These are phyloP conservation scores for Pocillopora meandrina DNA, from an alignment of 92 coral and sea anemone genomes.

Conservation along the genomic window DNA sequence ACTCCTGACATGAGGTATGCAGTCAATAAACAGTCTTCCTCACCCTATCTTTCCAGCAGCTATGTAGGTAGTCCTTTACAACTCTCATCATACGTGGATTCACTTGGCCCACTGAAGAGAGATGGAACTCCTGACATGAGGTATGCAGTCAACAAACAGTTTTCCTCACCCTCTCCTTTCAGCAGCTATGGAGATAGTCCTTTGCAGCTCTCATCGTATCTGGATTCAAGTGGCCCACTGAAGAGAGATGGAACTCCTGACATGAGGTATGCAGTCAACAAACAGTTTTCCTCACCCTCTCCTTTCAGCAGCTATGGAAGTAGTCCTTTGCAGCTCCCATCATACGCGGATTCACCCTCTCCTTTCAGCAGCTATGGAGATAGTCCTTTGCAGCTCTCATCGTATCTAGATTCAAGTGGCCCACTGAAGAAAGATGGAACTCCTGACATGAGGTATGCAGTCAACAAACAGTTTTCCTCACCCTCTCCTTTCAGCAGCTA, in stretches of 20 bases:
- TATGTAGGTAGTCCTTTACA: not conserved
- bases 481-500: too few species aligned
- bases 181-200: not conserved
- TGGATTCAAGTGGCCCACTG: not conserved
- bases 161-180: not conserved
- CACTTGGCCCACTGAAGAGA: slow-evolving; percentile 39
- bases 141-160: slow-evolving; percentile 30
- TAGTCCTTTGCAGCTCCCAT: not conserved
- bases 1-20: slow-evolving; percentile 34
- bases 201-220: slow-evolving; percentile 17
- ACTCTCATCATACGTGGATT: not conserved
- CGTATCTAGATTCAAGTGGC: not conserved
- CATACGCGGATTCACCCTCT: not conserved
- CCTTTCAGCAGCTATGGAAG: too few species aligned
- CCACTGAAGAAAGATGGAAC: slow-evolving; percentile 54
- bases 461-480: not conserved
- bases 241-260: slow-evolving; percentile 64
- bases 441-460: slow-evolving; percentile 59
- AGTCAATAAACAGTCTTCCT: too few species aligned
- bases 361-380: not conserved
- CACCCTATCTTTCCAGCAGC: too few species aligned
- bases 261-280: slow-evolving; percentile 51
- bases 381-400: slow-evolving; percentile 8
- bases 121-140: slow-evolving; percentile 65
- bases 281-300: not conserved